Evolutionary conservation across 2,888 invertebrate species (phyloP).

Genomic region (Byasa hedistus): DNA sequence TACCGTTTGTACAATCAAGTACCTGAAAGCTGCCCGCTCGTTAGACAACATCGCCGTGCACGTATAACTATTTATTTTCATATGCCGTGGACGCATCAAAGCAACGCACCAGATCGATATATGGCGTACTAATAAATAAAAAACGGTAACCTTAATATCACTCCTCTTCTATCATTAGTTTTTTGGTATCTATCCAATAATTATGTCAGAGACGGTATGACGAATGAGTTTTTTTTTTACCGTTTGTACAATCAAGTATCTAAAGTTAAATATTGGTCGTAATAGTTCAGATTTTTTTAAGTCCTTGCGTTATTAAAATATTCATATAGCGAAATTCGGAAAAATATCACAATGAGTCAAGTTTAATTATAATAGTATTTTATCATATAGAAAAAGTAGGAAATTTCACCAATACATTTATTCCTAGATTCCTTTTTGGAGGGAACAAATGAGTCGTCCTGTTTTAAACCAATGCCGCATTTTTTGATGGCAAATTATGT

Average conservation of each 20-base stretch:
- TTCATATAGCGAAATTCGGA: too few relatives aligned
- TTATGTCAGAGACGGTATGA: conserved; percentile 29
- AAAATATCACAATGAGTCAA: too few relatives aligned
- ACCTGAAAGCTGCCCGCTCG: conserved; percentile 72
- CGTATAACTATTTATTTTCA: conserved; percentile 75
- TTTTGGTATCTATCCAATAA: conserved; percentile 47
- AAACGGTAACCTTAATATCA: conserved; percentile 16
- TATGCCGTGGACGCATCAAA: conserved; percentile 60
- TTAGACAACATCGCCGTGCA: conserved; percentile 59
- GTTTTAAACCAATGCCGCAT: too few relatives aligned
- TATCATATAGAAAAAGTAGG: too few relatives aligned
- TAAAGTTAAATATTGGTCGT: conserved; percentile 41
- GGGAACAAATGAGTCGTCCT: too few relatives aligned
- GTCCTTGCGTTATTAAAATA: too few relatives aligned
- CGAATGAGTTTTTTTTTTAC: conserved; percentile 13
- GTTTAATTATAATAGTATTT: too few relatives aligned
- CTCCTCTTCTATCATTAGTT: conserved; percentile 35
- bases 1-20: conserved; percentile 4
- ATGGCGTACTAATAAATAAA: conserved; percentile 26
- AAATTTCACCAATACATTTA: too few relatives aligned
- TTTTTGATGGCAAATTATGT: too few relatives aligned
- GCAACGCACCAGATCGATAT: conserved; percentile 39
- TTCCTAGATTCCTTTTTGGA: too few relatives aligned
- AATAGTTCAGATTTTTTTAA: neutral
- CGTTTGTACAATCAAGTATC: conserved; percentile 30